These are phyloP conservation scores for Morone saxatilis DNA, from an alignment of 2,113 vertebrate genomes.

Conservation along the genomic window DNA sequence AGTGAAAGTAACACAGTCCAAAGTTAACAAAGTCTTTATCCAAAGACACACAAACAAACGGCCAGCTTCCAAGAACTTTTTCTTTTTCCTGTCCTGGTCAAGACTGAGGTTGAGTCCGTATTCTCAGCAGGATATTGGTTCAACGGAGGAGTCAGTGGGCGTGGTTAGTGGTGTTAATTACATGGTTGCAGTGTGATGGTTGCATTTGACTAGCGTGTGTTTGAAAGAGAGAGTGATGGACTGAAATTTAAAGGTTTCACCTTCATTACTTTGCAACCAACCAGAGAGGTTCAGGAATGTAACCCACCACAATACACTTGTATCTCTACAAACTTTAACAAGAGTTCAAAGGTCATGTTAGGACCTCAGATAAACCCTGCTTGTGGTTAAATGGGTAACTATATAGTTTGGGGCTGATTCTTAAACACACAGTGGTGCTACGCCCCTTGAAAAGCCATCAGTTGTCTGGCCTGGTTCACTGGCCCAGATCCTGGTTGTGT, in stretches of 20 bases:
- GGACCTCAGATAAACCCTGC: slow-evolving; percentile 31
- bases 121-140: slow-evolving; percentile 35
- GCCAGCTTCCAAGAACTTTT: slow-evolving; percentile 52
- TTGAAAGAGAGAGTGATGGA: slow-evolving; percentile 7
- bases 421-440: slow-evolving; percentile 40
- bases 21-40: slow-evolving; percentile 64
- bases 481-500: slow-evolving; percentile 60
- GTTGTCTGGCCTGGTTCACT: slow-evolving; percentile 52
- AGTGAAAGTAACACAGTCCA: slow-evolving; percentile 52
- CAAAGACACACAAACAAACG: slow-evolving; percentile 54
- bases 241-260: slow-evolving; percentile 26
- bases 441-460: slow-evolving; percentile 64
- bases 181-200: slow-evolving; percentile 15
- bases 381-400: slow-evolving; percentile 39
- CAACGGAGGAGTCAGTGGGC: slow-evolving; percentile 17
- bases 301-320: not conserved
- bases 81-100: slow-evolving; percentile 32
- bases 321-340: slow-evolving; percentile 24
- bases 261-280: slow-evolving; percentile 1
- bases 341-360: slow-evolving; percentile 58
- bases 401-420: slow-evolving; percentile 21
- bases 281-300: slow-evolving; percentile 43
- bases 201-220: slow-evolving; percentile 18
- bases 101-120: slow-evolving; percentile 22
- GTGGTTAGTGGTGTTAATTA: slow-evolving; percentile 46